phyloP scores from a whole-genome alignment of 2,888 invertebrate genomes.

The Hydroisotoma schaefferi region DNA sequence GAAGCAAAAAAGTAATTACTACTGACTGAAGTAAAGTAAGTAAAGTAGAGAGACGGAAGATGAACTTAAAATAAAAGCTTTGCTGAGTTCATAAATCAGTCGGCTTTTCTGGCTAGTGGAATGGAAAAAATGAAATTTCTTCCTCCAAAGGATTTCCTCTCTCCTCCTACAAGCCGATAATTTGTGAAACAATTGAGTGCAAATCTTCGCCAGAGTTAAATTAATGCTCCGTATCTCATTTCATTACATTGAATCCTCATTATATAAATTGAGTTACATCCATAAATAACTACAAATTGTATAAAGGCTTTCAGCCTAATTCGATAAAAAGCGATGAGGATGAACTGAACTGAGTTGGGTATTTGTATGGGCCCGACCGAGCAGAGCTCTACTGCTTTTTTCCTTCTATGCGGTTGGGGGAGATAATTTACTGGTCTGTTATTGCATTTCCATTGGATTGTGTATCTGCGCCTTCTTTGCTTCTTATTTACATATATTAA shows the following conservation, averaged over 20 bases:
- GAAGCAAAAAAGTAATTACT: too few relatives aligned
- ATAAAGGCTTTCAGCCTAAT: slow-evolving; percentile 16
- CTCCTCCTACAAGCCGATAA: slow-evolving; percentile 3
- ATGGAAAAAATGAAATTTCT: background rate
- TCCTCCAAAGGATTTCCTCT: background rate
- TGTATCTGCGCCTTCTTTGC: too few relatives aligned
- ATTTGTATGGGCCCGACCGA: too few relatives aligned
- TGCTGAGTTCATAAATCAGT: slow-evolving; percentile 15
- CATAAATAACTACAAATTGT: slow-evolving; percentile 12
- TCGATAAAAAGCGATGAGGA: slow-evolving; percentile 13
- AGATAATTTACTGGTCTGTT: slow-evolving; percentile 13
- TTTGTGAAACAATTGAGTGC: slow-evolving; percentile 15
- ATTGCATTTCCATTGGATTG: slow-evolving; percentile 7
- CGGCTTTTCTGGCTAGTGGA: slow-evolving; percentile 7
- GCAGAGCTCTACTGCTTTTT: slow-evolving; percentile 9
- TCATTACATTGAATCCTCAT: slow-evolving; percentile 20
- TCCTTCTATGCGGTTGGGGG: background rate
- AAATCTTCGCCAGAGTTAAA: slow-evolving; percentile 3
- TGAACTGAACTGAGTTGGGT: too few relatives aligned
- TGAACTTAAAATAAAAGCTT: background rate
- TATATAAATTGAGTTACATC: slow-evolving; percentile 16
- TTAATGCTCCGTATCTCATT: slow-evolving; percentile 15
- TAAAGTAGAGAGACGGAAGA: too few relatives aligned
- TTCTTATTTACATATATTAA: too few relatives aligned
- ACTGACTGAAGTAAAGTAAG: too few relatives aligned